Base-by-base conservation (phyloP, 2,888 invertebrate genomes). In the Limnephilus lunatus region DNA sequence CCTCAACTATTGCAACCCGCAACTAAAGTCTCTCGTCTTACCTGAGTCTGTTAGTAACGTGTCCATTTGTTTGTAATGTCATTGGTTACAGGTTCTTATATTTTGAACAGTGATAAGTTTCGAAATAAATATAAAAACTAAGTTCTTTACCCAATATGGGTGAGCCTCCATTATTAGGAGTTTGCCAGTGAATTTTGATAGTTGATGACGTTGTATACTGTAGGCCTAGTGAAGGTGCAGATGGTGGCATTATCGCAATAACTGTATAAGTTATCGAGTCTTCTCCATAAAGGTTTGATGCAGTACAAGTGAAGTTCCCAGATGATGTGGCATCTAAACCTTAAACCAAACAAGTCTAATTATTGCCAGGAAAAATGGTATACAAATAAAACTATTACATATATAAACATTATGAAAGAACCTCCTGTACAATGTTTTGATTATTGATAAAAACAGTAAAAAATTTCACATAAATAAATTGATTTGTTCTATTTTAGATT, bases 251-350 rank as follows among this genome's bases (percentile, higher is more conserved):
- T 94, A 98, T 97, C 0, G 98, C 98, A 90, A 97, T 96, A 94
- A 99, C 96, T 85, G 97, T 97, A 95, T 98, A 98, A 91, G 97
- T 97, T 93, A 98, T 97, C 93, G 97, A 97, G 95, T 98, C 98
- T 94, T 97, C 97, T 25, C 98, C 98, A 94, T 98, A 97, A 53
- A 97, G 96, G 96, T 99, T 99, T 94, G 97, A 97, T 32, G 98
- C 98, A 12, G 97, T 97, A 94, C 98, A 98, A 2, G 98, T 97
- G 95, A 98, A 98, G 96, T 98, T 98, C 93, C 98, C 98, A 11
- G 97, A 97, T 5, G 98, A 96, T 90, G 97, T 97, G 94, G 97
- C 97, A 94, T 98, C 98, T 82, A 97, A 96, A 94, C 97, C 98
- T 98, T 95, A 86, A 93, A 93, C 92, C 32, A 86, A n/a, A n/a